Evolutionary conservation across 2,888 invertebrate species (phyloP).

Genomic region (Caenorhabditis uteleia): DNA sequence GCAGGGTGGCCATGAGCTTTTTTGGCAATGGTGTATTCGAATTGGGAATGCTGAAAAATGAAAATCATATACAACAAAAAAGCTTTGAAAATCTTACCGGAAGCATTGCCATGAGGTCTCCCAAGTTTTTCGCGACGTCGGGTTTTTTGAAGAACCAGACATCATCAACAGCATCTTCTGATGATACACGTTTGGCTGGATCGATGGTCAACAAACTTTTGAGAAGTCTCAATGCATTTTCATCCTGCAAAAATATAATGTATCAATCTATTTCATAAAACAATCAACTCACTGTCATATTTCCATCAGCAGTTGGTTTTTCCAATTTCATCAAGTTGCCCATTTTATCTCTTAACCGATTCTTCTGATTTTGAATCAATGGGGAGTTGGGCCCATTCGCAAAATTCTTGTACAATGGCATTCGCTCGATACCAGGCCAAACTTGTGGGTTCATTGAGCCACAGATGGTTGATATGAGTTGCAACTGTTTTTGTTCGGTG

Average conservation of each 20-base stretch:
- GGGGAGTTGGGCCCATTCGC: no score
- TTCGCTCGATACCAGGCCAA: constrained; percentile 78
- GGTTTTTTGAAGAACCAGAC: constrained; percentile 99
- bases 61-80: no score
- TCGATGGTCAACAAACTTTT: constrained; percentile 90
- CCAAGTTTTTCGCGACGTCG: constrained; percentile 78
- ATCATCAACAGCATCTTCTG: constrained; percentile 86
- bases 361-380: no score
- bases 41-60: no score
- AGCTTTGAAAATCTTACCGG: no score
- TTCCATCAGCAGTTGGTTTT: no score
- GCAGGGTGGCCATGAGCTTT: no score
- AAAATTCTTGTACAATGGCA: constrained; percentile 87
- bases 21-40: no score
- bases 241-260: constrained; percentile 72
- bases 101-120: constrained; percentile 55
- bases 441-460: constrained; percentile 84
- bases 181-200: constrained; percentile 85
- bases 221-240: constrained; percentile 83
- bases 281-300: no score
- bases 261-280: no score
- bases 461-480: constrained; percentile 91
- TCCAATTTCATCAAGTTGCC: no score
- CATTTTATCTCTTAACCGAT: no score
- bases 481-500: constrained; percentile 93